Base-by-base conservation (phyloP, 2,888 invertebrate genomes). In the Acanthosepion esculentum region DNA sequence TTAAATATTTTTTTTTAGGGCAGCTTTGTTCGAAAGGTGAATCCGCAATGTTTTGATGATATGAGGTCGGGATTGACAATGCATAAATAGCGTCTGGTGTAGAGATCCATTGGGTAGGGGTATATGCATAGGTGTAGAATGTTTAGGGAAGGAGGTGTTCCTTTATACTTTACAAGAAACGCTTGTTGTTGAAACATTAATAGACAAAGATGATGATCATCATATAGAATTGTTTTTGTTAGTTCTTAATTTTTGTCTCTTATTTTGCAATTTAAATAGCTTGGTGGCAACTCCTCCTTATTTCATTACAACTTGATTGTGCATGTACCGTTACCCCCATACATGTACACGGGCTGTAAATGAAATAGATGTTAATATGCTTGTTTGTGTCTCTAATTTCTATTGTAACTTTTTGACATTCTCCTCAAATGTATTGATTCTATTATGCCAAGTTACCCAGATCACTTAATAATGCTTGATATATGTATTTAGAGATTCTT, bases 31-130 rank as follows among this genome's bases (percentile, higher is more conserved):
- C n/a, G 15, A 78, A 78, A 78, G 78, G 78, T 78, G 78, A 78
- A 78, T 78, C n/a, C 12, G 18, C 33, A 78, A 78, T 78, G 78
- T 78, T 78, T 78, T n/a, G 29, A n/a, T 78, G 78, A 78, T 78
- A 33, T n/a, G 78, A 78, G 78, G 78, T 78, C 78, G 78, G 78
- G 78, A 78, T 78, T 78, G 78, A 78, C n/a, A 33, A 78, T n/a
- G n/a, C 78, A 4, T n/a, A 15, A 48, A 53, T 94, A 12, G 55
- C 26, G 94, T 59, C 59, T 94, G 26, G 33, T 53, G 94, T 55
- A 53, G n/a, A 29, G 48, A 29, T 20, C 29, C 26, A n/a, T 20
- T 26, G 8, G 48, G 6, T 48, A 10, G 92, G 92, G 48, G 48
- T 23, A 15, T 23, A 48, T 26, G 92, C 48, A 20, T 20, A 92